Base-by-base conservation (phyloP, 2,113 vertebrate genomes). In the Cinclus mexicanus region DNA sequence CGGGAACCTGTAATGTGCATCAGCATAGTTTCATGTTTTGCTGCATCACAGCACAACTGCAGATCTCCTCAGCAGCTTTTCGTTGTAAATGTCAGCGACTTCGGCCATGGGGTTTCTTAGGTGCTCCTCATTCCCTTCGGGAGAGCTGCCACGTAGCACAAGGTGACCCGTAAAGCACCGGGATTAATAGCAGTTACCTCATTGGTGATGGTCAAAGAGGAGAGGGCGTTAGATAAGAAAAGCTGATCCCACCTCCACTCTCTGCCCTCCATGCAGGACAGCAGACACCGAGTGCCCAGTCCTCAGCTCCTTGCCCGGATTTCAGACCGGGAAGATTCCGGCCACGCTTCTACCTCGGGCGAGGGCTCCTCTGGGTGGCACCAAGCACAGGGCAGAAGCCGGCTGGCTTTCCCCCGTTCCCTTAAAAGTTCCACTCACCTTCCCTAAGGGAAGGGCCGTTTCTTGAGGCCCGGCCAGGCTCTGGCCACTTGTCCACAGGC, bases 121-220 rank as follows among this genome's bases (percentile, higher is more conserved):
- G 21, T 42, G 59, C 10, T 50, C 25, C 50, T 55, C 46, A 9
- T n/a, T 16, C 16, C 35, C 44, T 46, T 77, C 3, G 28, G 92
- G 92, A 95, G 82, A 77, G 75, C 50, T 92, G 88, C 90, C 88
- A 89, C 90, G 83, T 74, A 92, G 76, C 94, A 92, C 64, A 86
- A 89, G 83, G 91, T 94, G 79, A 96, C 93, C 79, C 57, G 31
- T 60, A 92, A 93, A 93, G 92, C 86, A 75, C 78, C 3, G 41
- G 87, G 84, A 95, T 95, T 96, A 97, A 85, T 12, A 42, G 89
- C 83, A 79, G 93, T 91, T 93, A 86, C 91, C 87, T 77, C 64
- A 85, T 64, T 13, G 65, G 64, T 29, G 75, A 59, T 82, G 31
- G 86, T 42, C 59, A 80, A 41, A 76, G 74, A 53, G 55, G 56